Percentiles rank a stretch among this genome's conserved stretches.
phyloP scores from a whole-genome alignment of 2,113 vertebrate genomes.

The Cyphomyrus discorhynchus region DNA sequence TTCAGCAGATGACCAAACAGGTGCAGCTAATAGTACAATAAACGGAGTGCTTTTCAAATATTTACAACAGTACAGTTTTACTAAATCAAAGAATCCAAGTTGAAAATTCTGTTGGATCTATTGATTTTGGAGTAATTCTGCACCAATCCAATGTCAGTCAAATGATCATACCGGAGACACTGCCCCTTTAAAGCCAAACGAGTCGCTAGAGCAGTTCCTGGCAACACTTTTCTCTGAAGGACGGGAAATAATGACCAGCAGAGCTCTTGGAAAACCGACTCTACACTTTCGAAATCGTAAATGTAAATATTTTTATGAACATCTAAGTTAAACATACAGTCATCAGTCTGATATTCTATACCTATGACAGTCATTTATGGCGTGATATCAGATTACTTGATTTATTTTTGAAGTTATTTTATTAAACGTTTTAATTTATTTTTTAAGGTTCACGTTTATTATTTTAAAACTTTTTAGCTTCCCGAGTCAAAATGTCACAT shows the following conservation, averaged over 20 bases:
- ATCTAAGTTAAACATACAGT: not conserved
- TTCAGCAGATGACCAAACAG: not conserved
- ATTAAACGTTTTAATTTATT: not conserved
- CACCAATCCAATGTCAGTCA: not conserved
- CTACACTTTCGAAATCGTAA: not conserved
- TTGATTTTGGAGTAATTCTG: not conserved
- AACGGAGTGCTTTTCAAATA: not conserved
- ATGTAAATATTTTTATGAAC: not conserved
- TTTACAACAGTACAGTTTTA: not conserved
- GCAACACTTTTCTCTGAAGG: not conserved
- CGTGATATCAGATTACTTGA: not conserved
- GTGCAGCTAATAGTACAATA: not conserved
- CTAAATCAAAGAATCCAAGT: not conserved
- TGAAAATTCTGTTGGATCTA: not conserved
- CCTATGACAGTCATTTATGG: not conserved
- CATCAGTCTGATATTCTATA: not conserved
- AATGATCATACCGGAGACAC: not conserved
- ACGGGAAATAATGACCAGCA: not conserved
- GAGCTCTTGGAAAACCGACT: not conserved
- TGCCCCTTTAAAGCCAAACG: not conserved
- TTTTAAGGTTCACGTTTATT: not conserved
- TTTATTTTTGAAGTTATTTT: not conserved
- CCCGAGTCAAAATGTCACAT: slow-evolving; percentile 32
- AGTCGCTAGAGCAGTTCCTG: not conserved
- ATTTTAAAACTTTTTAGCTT: not conserved